These are phyloP conservation scores for Rhorus exstirpatorius DNA, from an alignment of 2,888 invertebrate species.

Conservation along the genomic window DNA sequence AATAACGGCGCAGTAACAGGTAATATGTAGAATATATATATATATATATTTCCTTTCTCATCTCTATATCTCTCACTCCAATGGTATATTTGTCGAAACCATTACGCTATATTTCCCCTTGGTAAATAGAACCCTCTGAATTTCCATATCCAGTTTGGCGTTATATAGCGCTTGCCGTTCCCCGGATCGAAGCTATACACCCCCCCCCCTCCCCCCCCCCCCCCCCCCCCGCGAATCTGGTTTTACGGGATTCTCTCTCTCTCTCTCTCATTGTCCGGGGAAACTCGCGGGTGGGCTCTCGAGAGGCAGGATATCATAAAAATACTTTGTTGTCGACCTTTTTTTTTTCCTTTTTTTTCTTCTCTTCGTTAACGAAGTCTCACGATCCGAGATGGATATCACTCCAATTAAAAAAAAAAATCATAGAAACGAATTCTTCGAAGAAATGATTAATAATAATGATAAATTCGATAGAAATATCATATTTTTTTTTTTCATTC, in stretches of 20 bases:
- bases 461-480: too few relatives aligned
- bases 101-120: constrained; percentile 64
- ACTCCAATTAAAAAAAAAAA: neutral
- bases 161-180: constrained; percentile 32
- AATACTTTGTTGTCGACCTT: constrained; percentile 45
- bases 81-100: constrained; percentile 65
- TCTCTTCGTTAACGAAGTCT: constrained; percentile 12
- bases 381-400: constrained; percentile 9
- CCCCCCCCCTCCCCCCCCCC: constrained; percentile 9
- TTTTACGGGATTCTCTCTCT: constrained; percentile 45
- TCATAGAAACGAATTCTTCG: neutral
- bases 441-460: constrained; percentile 19
- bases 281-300: constrained; percentile 46
- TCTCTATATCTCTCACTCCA: constrained; percentile 50
- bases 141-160: constrained; percentile 66
- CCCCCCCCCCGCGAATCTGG: constrained; percentile 24
- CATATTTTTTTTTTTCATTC: too few relatives aligned
- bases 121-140: constrained; percentile 60
- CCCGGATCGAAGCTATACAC: constrained; percentile 2
- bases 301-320: constrained; percentile 24
- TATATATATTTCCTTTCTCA: constrained; percentile 11
- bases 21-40: constrained; percentile 42
- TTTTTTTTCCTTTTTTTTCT: neutral
- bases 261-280: constrained; percentile 37
- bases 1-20: constrained; percentile 57